phyloP scores from a whole-genome alignment of 2,888 invertebrate genomes.

The Cryptosula pallasiana region DNA sequence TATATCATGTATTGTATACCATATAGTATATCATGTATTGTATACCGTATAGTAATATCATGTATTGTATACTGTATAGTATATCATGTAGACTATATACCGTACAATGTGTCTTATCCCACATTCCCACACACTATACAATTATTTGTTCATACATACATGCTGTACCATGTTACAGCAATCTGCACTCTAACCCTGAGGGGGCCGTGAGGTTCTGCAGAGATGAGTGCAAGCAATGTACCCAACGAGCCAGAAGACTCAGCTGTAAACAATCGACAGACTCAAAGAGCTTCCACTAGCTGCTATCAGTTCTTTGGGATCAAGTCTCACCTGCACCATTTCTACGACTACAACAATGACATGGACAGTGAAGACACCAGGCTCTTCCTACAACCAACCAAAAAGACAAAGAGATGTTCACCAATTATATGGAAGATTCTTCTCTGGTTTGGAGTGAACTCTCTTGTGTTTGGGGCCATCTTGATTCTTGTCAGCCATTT shows the following conservation, averaged over 20 bases:
- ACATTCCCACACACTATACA: too few relatives aligned
- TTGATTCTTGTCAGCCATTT: slow-evolving; percentile 57
- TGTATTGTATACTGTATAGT: too few relatives aligned
- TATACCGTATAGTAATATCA: too few relatives aligned
- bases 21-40: too few relatives aligned
- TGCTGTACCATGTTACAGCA: too few relatives aligned
- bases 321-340: slow-evolving; percentile 56
- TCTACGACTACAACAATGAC: slow-evolving; percentile 50
- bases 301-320: slow-evolving; percentile 55
- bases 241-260: not conserved
- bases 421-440: slow-evolving; percentile 54
- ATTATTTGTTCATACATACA: too few relatives aligned
- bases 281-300: slow-evolving; percentile 51
- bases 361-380: slow-evolving; percentile 28
- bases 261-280: not conserved
- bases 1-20: too few relatives aligned
- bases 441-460: slow-evolving; percentile 55
- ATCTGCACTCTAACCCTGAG: too few relatives aligned
- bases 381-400: slow-evolving; percentile 11
- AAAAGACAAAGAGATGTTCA: slow-evolving; percentile 3
- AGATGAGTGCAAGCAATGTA: not conserved
- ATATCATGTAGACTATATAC: too few relatives aligned
- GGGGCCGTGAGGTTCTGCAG: not conserved
- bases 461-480: slow-evolving; percentile 54
- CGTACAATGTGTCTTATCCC: too few relatives aligned